Conservation (phyloP, 2,888 invertebrate genomes). For the Zaprionus bogoriensis region DNA sequence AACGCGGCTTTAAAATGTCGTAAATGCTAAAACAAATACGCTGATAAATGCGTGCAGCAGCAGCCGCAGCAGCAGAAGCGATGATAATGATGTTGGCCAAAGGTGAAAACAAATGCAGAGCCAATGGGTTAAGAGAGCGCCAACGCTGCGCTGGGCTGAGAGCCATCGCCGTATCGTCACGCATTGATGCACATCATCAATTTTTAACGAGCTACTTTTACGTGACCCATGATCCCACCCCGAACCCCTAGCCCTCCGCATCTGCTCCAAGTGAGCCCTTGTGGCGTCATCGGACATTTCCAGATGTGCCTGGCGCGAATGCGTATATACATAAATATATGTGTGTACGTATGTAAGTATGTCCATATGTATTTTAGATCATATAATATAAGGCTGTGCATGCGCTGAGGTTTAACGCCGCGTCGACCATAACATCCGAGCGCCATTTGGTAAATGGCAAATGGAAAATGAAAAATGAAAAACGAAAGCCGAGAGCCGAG, state of each 20-base stretch:
- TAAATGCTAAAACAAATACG: conserved; percentile 59
- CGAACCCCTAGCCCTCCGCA: neutral
- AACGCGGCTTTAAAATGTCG: conserved; percentile 67
- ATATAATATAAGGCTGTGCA: conserved; percentile 19
- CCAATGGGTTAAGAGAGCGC: conserved; percentile 33
- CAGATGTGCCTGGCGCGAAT: conserved; percentile 13
- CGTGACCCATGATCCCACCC: conserved; percentile 42
- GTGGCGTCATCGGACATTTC: conserved; percentile 49
- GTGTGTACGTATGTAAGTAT: neutral
- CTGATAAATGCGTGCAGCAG: conserved; percentile 52
- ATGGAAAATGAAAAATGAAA: neutral
- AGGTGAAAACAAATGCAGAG: conserved; percentile 17
- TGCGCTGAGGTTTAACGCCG: conserved; percentile 40
- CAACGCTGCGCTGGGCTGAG: conserved; percentile 10
- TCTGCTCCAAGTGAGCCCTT: neutral
- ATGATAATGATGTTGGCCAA: too few species aligned
- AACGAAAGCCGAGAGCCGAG: neutral
- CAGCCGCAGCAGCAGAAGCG: too few species aligned
- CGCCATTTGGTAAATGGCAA: conserved; percentile 27
- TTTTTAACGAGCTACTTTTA: conserved; percentile 70
- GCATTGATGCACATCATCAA: conserved; percentile 72
- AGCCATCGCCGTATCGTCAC: conserved; percentile 32
- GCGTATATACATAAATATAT: neutral
- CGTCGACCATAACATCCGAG: conserved; percentile 26
- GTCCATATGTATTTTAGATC: conserved; percentile 18